Evolutionary conservation across 2,113 vertebrate species (phyloP).

Genomic region (Tapirus terrestris): DNA sequence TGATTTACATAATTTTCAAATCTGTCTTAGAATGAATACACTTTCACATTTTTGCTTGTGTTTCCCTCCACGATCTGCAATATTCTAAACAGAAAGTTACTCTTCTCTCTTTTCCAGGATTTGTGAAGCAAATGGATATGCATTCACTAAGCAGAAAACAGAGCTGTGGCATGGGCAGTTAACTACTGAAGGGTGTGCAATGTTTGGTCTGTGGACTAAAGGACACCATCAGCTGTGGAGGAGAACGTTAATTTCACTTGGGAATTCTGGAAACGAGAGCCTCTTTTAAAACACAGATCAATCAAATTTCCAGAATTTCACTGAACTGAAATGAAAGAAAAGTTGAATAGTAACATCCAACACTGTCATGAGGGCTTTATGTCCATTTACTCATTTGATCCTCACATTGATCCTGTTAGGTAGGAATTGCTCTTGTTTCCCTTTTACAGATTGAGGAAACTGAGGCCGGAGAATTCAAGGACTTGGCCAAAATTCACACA

Average conservation of each 20-base stretch:
- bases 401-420: background rate
- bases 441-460: background rate
- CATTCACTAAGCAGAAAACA: background rate
- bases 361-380: background rate
- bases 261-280: background rate
- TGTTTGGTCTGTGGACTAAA: background rate
- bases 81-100: background rate
- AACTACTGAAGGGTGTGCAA: accelerated
- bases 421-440: background rate
- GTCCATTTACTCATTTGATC: background rate
- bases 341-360: background rate
- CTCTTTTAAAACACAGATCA: background rate
- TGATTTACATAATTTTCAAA: background rate
- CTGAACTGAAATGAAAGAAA: slow-evolving; percentile 4
- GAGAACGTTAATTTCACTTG: slow-evolving; percentile 2
- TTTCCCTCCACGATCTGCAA: background rate
- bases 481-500: background rate
- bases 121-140: background rate
- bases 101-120: background rate
- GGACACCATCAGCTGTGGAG: background rate
- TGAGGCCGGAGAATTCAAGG: background rate
- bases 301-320: background rate
- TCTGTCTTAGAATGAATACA: background rate
- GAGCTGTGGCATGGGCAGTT: accelerated
- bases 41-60: background rate